Base-by-base conservation (phyloP, 64 coral and sea anemone genomes). In the Porites lutea region DNA sequence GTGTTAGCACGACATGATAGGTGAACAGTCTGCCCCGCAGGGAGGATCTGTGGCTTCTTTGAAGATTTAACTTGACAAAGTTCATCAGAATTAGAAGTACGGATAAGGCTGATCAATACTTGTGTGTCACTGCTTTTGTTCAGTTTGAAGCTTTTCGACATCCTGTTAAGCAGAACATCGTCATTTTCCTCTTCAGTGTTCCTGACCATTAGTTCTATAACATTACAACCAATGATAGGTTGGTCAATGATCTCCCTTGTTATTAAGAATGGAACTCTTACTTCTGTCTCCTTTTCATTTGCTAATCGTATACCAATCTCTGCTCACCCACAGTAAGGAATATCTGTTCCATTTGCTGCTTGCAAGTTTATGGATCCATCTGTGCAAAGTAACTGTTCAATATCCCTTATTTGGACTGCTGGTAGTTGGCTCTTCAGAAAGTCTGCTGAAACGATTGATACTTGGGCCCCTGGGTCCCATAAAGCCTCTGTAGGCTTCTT, bases 311-410 rank as follows among this genome's bases (percentile, higher is more conserved):
- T 75, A 16, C 75, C 61, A 18, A 87, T n/a, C 57, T 87, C 83
- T 51, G 52, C n/a, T 63, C 82, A 93, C 20, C 82, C 82, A 3
- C 45, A 62, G 59, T 79, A 93, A 8, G 91, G 81, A 52, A 93
- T 93, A 15, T 45, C 8, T 77, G 72, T 77, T 0, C 91, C 91
- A 87, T 93, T 93, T 52, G 91, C 91, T 68, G 59, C 74, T 79
- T n/a, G 76, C 16, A 92, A 50, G 50, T 86, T 79, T 4, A 88
- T 55, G 63, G 37, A 23, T 88, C 37, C 19, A 5, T 65, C 72
- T 16, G 21, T 43, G 13, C 86, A 51, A 43, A 88, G 52, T 52
- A 88, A 60, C 74, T 89, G 72, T 64, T 45, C 71, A 61, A 88
- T 76, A 13, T 48, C 21, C 44, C 86, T 88, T 48, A 47, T 1